Conservation (phyloP, 2,797 vertebrate genomes). For the Silurus lanzhouensis region DNA sequence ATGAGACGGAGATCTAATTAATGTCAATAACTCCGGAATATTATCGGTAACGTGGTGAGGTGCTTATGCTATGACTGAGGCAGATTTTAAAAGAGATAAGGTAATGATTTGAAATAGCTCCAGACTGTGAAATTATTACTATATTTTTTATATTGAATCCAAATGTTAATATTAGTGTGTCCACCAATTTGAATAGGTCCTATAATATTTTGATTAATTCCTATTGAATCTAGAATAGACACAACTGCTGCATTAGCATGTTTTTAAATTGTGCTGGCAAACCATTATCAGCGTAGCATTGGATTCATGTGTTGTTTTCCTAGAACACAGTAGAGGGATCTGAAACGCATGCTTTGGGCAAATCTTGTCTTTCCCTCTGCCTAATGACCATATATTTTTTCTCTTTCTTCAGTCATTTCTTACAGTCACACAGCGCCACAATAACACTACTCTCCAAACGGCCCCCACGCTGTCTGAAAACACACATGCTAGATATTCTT, state of each 20-base stretch:
- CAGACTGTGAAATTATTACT: no score
- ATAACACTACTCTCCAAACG: slow-evolving; percentile 26
- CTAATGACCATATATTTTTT: not conserved
- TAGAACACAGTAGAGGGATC: slow-evolving; percentile 8
- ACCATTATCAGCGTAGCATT: not conserved
- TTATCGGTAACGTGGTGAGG: no score
- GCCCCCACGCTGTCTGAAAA: slow-evolving; percentile 24
- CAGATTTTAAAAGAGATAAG: no score
- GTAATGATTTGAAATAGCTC: no score
- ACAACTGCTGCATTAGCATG: not conserved
- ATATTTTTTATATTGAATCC: no score
- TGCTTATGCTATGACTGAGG: no score
- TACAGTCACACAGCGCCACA: slow-evolving; percentile 5
- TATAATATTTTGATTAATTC: no score
- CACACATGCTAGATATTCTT: slow-evolving; percentile 40
- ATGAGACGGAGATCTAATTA: no score
- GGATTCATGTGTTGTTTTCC: not conserved
- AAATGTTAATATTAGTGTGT: no score
- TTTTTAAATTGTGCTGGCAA: not conserved
- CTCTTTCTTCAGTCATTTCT: slow-evolving; percentile 10
- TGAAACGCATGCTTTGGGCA: not conserved
- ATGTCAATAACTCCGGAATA: no score
- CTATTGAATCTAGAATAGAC: no score
- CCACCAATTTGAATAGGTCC: no score
- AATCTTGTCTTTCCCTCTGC: not conserved